Percentiles rank a stretch among this genome's conserved stretches.
Evolutionary conservation across 2,888 invertebrate species (phyloP).

Genomic region (Mythimna loreyi): DNA sequence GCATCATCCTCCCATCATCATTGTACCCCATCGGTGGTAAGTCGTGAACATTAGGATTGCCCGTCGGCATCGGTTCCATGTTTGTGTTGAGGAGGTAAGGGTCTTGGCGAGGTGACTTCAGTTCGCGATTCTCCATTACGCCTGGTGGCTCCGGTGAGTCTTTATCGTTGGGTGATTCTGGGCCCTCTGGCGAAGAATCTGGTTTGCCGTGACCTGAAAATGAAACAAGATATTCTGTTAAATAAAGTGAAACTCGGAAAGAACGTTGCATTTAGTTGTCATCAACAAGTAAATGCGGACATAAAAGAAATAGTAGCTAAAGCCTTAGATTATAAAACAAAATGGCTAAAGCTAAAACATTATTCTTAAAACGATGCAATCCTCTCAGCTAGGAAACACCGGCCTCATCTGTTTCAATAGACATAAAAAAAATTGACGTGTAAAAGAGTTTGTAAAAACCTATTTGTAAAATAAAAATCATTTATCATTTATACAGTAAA

Average conservation of each 20-base stretch:
- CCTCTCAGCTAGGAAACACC: too few relatives aligned
- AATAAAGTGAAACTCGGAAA: not conserved
- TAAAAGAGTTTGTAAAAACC: too few relatives aligned
- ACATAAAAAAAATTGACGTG: too few relatives aligned
- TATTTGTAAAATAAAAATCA: too few relatives aligned
- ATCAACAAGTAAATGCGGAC: too few relatives aligned
- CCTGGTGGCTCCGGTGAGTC: constrained; percentile 82
- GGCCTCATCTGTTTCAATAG: too few relatives aligned
- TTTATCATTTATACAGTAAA: too few relatives aligned
- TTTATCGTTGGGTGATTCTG: constrained; percentile 84
- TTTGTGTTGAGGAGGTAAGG: constrained; percentile 79
- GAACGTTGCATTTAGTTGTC: not conserved
- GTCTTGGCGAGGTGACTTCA: constrained; percentile 83
- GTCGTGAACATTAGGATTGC: constrained; percentile 73
- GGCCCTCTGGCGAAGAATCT: constrained; percentile 85
- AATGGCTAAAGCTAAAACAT: too few relatives aligned
- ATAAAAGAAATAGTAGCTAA: too few relatives aligned
- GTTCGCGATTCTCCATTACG: constrained; percentile 77
- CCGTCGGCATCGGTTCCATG: constrained; percentile 74
- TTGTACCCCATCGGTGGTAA: constrained; percentile 79
- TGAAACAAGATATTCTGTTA: not conserved
- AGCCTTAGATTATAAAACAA: too few relatives aligned
- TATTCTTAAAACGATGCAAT: too few relatives aligned
- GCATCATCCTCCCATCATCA: constrained; percentile 82
- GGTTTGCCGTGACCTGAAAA: constrained; percentile 84